Evolutionary conservation across 2,797 vertebrate species (phyloP).

Genomic region (Periparus ater): DNA sequence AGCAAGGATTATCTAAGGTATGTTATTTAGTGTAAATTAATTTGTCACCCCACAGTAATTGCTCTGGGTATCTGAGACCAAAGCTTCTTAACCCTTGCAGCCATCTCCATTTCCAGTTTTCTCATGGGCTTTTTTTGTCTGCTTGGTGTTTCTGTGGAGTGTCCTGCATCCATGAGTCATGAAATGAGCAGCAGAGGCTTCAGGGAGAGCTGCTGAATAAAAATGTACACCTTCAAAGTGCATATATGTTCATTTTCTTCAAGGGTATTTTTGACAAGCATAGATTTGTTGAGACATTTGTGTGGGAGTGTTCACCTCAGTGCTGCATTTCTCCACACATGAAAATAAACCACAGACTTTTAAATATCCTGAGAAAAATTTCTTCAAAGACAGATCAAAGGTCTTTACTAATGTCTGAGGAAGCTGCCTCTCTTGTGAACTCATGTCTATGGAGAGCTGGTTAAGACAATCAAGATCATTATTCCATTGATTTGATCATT

Average conservation of each 20-base stretch:
- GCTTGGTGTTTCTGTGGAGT: neutral
- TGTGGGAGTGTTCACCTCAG: slow-evolving; percentile 36
- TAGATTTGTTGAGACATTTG: slow-evolving; percentile 45
- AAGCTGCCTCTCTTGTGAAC: slow-evolving; percentile 60
- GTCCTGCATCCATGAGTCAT: neutral
- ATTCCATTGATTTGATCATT: slow-evolving; percentile 5
- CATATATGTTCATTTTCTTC: neutral
- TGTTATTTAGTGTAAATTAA: neutral
- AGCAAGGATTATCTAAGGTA: neutral
- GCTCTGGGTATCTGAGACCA: neutral
- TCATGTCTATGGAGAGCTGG: slow-evolving; percentile 40
- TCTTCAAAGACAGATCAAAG: slow-evolving; percentile 72
- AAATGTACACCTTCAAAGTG: neutral
- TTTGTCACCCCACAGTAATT: neutral
- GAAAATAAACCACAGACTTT: slow-evolving; percentile 60
- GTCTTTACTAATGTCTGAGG: slow-evolving; percentile 43
- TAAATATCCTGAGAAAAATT: slow-evolving; percentile 63
- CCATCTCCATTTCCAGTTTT: neutral
- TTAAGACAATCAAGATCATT: slow-evolving; percentile 7
- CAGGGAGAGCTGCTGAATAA: neutral
- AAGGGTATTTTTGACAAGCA: neutral
- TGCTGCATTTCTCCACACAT: slow-evolving; percentile 20
- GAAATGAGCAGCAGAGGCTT: neutral
- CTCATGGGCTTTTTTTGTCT: neutral
- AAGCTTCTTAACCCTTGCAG: neutral